These are phyloP conservation scores for Shargacucullia verbasci DNA, from an alignment of 2,888 invertebrate species.

Conservation along the genomic window DNA sequence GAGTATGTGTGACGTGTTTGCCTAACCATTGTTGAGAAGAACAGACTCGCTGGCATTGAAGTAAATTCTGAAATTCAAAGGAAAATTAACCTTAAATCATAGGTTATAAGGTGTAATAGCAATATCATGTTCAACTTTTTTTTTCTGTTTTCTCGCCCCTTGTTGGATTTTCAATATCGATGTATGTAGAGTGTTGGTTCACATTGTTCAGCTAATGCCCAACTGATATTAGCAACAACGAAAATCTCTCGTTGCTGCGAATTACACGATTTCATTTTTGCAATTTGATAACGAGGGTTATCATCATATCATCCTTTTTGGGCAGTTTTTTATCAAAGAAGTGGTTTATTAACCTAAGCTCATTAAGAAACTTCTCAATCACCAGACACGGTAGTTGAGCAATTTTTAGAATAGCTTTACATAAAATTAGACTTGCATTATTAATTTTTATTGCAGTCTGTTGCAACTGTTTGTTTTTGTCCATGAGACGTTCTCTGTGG, in stretches of 20 bases:
- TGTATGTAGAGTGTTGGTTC: slow-evolving; percentile 1
- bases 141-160: slow-evolving; percentile 1
- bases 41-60: slow-evolving; percentile 44
- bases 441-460: slow-evolving; percentile 27
- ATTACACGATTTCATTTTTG: background rate
- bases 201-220: too few relatives aligned
- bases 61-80: slow-evolving; percentile 5
- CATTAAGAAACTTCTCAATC: slow-evolving; percentile 20
- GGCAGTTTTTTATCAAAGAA: slow-evolving; percentile 1
- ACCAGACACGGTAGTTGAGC: slow-evolving; percentile 26
- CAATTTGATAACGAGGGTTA: background rate
- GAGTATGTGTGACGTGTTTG: slow-evolving; percentile 46
- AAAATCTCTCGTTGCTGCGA: background rate
- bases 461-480: slow-evolving; percentile 29
- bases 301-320: slow-evolving; percentile 9
- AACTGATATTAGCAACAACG: background rate
- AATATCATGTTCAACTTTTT: background rate
- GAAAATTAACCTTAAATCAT: slow-evolving; percentile 14
- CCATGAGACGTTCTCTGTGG: slow-evolving; percentile 8
- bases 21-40: slow-evolving; percentile 44
- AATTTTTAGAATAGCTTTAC: slow-evolving; percentile 29
- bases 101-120: slow-evolving; percentile 2
- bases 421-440: slow-evolving; percentile 37
- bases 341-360: slow-evolving; percentile 5
- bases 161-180: slow-evolving; percentile 12